Evolutionary conservation across 1,140 invertebrate genomes (phyloP).

Genomic region (Orius insidiosus): DNA sequence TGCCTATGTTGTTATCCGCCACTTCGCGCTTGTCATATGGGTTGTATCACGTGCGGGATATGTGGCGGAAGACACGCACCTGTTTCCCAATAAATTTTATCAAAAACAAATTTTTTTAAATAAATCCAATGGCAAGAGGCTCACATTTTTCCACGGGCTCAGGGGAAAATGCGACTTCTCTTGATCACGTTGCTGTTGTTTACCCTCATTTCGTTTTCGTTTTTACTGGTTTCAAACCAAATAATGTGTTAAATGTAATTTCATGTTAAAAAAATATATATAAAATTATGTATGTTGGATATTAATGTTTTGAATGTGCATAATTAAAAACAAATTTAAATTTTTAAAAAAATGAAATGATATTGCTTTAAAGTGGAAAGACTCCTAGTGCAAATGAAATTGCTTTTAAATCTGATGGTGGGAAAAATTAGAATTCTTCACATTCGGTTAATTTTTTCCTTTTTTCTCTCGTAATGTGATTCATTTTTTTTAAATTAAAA

Average conservation of each 20-base stretch:
- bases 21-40: constrained; percentile 64
- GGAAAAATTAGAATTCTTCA: no score
- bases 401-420: no score
- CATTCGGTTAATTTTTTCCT: no score
- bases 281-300: constrained; percentile 2
- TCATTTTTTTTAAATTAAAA: no score
- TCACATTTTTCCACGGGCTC: constrained; percentile 12
- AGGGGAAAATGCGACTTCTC: constrained; percentile 8
- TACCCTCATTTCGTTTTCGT: background rate
- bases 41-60: constrained; percentile 54
- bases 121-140: background rate
- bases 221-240: constrained; percentile 5
- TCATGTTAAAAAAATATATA: constrained; percentile 4
- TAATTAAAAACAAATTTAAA: background rate
- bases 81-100: constrained; percentile 27
- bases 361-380: no score
- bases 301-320: constrained; percentile 7
- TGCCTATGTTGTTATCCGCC: constrained; percentile 88
- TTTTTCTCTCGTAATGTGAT: no score
- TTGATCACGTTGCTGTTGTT: background rate
- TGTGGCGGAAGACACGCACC: constrained; percentile 72
- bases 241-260: background rate
- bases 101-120: no score
- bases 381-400: no score
- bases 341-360: no score